A percentile compares a stretch with the other conserved stretches of the same genome.
Evolutionary conservation across 2,888 invertebrate genomes (phyloP).

Genomic region (Copidosoma aretas): DNA sequence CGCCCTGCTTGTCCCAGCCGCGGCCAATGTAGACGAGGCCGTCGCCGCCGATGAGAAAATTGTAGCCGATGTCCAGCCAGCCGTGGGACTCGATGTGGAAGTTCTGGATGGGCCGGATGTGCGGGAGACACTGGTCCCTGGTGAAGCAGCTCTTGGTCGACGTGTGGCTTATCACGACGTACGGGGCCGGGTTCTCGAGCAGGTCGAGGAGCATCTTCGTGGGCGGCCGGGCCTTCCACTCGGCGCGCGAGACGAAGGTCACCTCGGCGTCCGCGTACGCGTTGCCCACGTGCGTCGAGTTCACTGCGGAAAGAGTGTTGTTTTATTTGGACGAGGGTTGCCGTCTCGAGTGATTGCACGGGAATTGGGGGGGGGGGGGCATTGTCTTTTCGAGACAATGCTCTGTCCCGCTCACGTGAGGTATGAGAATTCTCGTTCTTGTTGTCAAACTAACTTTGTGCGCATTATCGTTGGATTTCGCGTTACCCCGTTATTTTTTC

Average conservation of each 20-base stretch:
- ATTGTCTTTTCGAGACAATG: too few species aligned
- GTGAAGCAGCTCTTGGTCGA: conserved; percentile 53
- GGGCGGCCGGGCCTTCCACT: conserved; percentile 52
- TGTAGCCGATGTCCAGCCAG: conserved; percentile 62
- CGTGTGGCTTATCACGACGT: conserved; percentile 61
- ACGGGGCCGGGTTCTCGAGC: conserved; percentile 51
- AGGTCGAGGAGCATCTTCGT: conserved; percentile 35
- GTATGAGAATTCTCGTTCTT: too few species aligned
- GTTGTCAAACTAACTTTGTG: too few species aligned
- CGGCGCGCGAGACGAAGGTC: conserved; percentile 50
- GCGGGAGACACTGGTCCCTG: conserved; percentile 49
- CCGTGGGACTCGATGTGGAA: conserved; percentile 56
- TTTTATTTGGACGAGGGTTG: too few species aligned
- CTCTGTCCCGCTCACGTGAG: too few species aligned
- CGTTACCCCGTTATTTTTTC: too few species aligned
- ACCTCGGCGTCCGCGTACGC: too few species aligned
- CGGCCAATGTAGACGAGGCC: conserved; percentile 63
- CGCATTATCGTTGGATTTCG: too few species aligned
- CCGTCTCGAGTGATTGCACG: too few species aligned
- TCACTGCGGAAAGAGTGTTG: too few species aligned
- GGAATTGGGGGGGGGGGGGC: too few species aligned
- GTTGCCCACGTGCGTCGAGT: too few species aligned
- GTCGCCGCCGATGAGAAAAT: conserved; percentile 65
- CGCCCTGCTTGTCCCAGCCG: conserved; percentile 62
- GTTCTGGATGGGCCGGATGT: conserved; percentile 59